phyloP scores from a whole-genome alignment of 2,113 vertebrate species.

The Carettochelys insculpta region DNA sequence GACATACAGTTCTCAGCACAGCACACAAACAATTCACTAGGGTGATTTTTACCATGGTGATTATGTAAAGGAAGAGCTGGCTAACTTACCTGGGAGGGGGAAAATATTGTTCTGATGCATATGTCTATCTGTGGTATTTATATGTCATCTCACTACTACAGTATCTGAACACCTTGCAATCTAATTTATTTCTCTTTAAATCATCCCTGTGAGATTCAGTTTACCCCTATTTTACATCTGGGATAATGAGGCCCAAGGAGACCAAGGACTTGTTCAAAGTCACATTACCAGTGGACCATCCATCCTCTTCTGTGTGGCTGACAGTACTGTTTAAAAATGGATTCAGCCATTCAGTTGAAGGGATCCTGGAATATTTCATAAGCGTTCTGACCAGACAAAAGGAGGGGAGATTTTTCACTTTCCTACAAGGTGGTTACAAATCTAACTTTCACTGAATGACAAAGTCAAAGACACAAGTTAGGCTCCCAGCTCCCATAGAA shows the following conservation, averaged over 20 bases:
- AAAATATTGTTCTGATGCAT: conserved; percentile 58
- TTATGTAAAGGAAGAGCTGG: conserved; percentile 65
- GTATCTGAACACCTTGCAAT: neutral
- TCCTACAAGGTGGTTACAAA: neutral
- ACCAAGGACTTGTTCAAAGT: neutral
- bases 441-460: rapidly evolving
- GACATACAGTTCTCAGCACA: conserved; percentile 55
- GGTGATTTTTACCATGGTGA: conserved; percentile 64
- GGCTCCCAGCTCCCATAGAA: rapidly evolving
- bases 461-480: neutral
- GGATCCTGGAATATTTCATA: neutral
- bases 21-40: conserved; percentile 65
- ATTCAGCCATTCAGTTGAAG: neutral
- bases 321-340: neutral
- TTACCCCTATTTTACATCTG: neutral
- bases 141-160: neutral
- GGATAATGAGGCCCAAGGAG: neutral
- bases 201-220: neutral
- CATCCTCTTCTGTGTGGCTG: neutral
- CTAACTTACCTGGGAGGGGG: conserved; percentile 43
- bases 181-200: neutral
- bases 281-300: neutral
- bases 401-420: neutral
- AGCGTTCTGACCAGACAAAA: neutral
- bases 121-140: neutral